Evolutionary conservation across 2,797 vertebrate genomes (phyloP).

Genomic region (Rhinoraja longicauda): DNA sequence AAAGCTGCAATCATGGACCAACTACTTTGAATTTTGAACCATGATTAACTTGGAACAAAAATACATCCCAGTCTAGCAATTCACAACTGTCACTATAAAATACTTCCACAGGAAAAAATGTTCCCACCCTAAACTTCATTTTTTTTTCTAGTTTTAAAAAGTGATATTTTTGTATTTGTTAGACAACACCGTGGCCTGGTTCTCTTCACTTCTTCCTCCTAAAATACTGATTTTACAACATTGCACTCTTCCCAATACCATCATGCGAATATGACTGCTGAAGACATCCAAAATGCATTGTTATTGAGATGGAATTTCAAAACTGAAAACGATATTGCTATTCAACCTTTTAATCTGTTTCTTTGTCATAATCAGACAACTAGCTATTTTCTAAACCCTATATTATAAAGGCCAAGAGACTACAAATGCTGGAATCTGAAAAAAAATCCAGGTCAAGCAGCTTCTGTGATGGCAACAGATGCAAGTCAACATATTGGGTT

Average conservation of each 20-base stretch:
- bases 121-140: neutral
- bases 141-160: neutral
- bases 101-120: neutral
- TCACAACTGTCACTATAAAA: neutral
- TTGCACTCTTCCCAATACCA: neutral
- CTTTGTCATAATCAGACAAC: neutral
- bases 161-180: neutral
- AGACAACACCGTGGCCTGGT: neutral
- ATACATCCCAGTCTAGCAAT: neutral
- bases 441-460: too few relatives aligned
- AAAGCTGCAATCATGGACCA: neutral
- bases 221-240: neutral
- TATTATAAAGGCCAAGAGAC: too few relatives aligned
- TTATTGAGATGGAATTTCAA: neutral
- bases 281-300: neutral
- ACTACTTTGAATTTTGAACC: neutral
- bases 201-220: neutral
- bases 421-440: too few relatives aligned
- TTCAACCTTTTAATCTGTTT: too few relatives aligned
- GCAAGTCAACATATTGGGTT: too few relatives aligned
- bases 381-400: neutral
- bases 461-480: too few relatives aligned
- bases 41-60: neutral
- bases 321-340: too few relatives aligned
- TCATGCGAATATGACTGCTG: too few relatives aligned